Conservation (phyloP, 2,888 invertebrate species). For the Sericinus montela region DNA sequence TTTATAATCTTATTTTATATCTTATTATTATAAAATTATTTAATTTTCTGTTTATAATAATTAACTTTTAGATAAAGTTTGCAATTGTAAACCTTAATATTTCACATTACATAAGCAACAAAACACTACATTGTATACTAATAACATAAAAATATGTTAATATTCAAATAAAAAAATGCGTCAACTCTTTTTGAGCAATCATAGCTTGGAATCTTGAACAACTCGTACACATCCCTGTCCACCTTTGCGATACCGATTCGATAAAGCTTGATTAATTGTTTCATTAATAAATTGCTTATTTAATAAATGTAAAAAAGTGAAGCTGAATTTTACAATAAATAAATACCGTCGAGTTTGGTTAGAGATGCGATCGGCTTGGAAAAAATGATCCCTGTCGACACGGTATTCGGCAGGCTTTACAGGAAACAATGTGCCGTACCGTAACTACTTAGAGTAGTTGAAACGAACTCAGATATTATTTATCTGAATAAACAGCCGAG, state of each 20-base stretch:
- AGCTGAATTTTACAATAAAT: conserved; percentile 48
- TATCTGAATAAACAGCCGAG: too few relatives aligned
- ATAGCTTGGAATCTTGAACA: conserved; percentile 12
- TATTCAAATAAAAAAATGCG: background rate
- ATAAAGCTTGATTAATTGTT: conserved; percentile 68
- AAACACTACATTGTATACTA: too few relatives aligned
- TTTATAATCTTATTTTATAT: too few relatives aligned
- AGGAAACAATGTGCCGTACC: conserved; percentile 39
- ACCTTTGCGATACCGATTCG: conserved; percentile 43
- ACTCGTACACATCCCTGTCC: conserved; percentile 3
- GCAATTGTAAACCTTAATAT: too few relatives aligned
- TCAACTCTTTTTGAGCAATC: conserved; percentile 6
- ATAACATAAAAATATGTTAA: too few relatives aligned
- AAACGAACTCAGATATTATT: background rate
- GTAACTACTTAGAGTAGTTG: conserved; percentile 1
- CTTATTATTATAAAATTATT: too few relatives aligned
- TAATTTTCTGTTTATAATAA: too few relatives aligned
- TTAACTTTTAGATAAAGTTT: too few relatives aligned
- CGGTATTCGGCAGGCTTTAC: conserved; percentile 43
- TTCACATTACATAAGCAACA: too few relatives aligned
- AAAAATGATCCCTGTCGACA: conserved; percentile 57
- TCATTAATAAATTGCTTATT: conserved; percentile 71
- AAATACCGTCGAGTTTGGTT: conserved; percentile 31
- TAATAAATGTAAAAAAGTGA: conserved; percentile 54
- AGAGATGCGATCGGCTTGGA: conserved; percentile 52